Evolutionary conservation across 2,113 vertebrate species (phyloP).

Genomic region (Riparia riparia): DNA sequence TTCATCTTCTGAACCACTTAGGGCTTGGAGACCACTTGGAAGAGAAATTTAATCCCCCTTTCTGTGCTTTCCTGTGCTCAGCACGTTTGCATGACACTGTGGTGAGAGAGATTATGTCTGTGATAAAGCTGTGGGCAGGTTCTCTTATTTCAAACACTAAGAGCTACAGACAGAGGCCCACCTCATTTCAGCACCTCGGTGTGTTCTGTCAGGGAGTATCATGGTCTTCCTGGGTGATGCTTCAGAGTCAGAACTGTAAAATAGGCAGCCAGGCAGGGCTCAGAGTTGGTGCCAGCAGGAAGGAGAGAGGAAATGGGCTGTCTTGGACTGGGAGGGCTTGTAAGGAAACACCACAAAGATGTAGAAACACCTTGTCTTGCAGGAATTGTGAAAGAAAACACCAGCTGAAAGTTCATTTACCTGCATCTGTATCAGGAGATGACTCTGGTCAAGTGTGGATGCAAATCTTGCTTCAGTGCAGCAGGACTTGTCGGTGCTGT

Average conservation of each 20-base stretch:
- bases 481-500: neutral
- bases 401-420: neutral
- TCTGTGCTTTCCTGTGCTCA: conserved; percentile 1
- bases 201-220: neutral
- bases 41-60: conserved; percentile 13
- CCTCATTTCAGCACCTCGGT: neutral
- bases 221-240: neutral
- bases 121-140: neutral
- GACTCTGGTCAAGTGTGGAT: neutral
- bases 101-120: neutral
- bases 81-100: neutral
- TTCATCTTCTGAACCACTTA: neutral
- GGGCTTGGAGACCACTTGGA: conserved; percentile 8
- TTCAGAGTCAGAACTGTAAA: neutral
- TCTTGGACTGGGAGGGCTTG: neutral
- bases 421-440: neutral
- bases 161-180: neutral
- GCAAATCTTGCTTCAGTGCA: neutral
- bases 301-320: neutral
- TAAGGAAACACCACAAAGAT: neutral
- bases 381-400: neutral
- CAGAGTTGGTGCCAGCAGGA: neutral
- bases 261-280: neutral
- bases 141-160: neutral
- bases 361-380: neutral